phyloP scores from a whole-genome alignment of 2,888 invertebrate species.

The Erebia ligea region DNA sequence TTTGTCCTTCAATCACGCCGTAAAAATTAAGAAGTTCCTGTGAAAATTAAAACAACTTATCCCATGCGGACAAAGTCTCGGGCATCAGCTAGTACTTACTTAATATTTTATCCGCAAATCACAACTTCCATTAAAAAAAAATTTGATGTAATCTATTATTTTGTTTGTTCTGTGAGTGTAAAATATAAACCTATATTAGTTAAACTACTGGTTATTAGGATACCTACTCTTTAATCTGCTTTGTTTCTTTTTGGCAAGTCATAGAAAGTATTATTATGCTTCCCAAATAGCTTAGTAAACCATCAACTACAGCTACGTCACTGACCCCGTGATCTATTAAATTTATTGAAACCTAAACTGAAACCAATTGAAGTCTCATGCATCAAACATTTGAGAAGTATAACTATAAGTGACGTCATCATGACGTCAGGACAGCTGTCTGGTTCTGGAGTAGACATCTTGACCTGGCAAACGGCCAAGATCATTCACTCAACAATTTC shows the following conservation, averaged over 20 bases:
- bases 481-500: slow-evolving; percentile 73
- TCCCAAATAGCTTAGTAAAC: neutral
- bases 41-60: no score
- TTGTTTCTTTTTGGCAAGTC: neutral
- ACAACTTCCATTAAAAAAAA: no score
- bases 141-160: no score
- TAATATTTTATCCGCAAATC: no score
- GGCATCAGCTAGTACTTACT: no score
- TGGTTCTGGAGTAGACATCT: slow-evolving; percentile 81
- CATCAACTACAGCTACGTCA: neutral
- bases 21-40: no score
- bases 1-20: no score
- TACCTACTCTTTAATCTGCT: no score
- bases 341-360: slow-evolving; percentile 11
- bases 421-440: slow-evolving; percentile 74
- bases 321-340: slow-evolving; percentile 1
- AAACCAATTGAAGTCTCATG: slow-evolving; percentile 30
- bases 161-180: no score
- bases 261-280: neutral
- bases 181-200: no score
- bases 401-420: slow-evolving; percentile 57
- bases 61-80: no score
- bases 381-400: slow-evolving; percentile 29
- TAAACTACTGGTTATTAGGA: no score
- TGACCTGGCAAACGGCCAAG: slow-evolving; percentile 70